Conservation (phyloP, 2,113 vertebrate genomes). For the Pelodiscus sinensis region DNA sequence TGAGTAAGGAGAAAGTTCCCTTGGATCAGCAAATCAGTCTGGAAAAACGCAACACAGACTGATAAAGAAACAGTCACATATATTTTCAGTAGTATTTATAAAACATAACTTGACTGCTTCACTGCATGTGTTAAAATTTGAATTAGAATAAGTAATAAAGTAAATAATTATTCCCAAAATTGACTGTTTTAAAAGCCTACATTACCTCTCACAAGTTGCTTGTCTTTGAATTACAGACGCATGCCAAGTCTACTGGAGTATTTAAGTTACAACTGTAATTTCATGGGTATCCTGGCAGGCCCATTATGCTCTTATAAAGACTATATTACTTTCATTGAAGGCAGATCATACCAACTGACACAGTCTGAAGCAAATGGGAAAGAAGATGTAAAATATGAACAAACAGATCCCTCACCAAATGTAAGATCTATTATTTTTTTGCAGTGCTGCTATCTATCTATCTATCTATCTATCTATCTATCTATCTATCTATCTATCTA, state of each 20-base stretch:
- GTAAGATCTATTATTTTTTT: slow-evolving; percentile 76
- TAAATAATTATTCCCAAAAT: background rate
- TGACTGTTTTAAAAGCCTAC: background rate
- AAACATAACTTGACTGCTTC: background rate
- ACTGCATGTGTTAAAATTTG: background rate
- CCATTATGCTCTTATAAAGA: slow-evolving; percentile 98
- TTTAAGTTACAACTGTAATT: slow-evolving; percentile 98
- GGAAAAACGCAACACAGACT: background rate
- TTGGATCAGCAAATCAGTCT: background rate
- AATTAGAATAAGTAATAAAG: background rate
- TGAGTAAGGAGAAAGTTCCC: background rate
- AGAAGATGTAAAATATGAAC: slow-evolving; percentile 85
- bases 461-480: no score
- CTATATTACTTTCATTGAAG: slow-evolving; percentile 97
- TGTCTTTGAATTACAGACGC: slow-evolving; percentile 83
- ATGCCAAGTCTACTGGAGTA: slow-evolving; percentile 98
- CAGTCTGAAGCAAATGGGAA: slow-evolving; percentile 87
- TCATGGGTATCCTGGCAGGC: slow-evolving; percentile 98
- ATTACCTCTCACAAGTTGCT: slow-evolving; percentile 45
- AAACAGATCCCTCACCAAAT: slow-evolving; percentile 91
- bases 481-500: no score
- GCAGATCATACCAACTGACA: slow-evolving; percentile 83
- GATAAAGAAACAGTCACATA: background rate
- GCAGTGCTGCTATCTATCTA: slow-evolving; percentile 9
- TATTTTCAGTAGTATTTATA: slow-evolving; percentile 3